Conservation (phyloP, 2,888 invertebrate genomes). For the Ptychoptera albimana region DNA sequence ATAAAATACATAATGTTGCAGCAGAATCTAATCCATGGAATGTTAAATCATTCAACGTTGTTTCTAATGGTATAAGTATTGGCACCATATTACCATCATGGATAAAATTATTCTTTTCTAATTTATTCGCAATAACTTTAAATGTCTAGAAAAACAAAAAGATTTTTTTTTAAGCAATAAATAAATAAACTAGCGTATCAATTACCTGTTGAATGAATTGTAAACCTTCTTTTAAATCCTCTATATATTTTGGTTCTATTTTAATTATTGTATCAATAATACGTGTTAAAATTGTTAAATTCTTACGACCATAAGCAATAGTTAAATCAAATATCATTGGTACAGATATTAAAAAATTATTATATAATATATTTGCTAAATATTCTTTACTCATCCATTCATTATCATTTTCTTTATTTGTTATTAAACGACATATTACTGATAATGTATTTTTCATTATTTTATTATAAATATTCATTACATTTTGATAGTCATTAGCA, state of each 20-base stretch:
- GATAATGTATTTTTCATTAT: constrained; percentile 50
- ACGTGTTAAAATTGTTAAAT: constrained; percentile 40
- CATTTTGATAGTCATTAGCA: constrained; percentile 29
- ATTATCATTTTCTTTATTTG: constrained; percentile 55
- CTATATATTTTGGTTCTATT: constrained; percentile 36
- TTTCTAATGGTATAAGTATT: constrained; percentile 4
- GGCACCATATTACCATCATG: no score
- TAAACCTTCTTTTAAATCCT: constrained; percentile 39
- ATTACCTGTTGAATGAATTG: constrained; percentile 32
- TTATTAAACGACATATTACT: constrained; percentile 59
- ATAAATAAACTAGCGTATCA: no score
- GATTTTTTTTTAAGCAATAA: no score
- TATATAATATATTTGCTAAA: constrained; percentile 55
- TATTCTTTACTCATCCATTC: constrained; percentile 47
- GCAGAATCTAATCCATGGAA: constrained; percentile 53
- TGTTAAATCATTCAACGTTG: constrained; percentile 45
- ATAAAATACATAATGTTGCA: constrained; percentile 47
- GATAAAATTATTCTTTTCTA: constrained; percentile 19
- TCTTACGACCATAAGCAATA: constrained; percentile 53
- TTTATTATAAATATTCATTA: constrained; percentile 36
- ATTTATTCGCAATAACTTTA: constrained; percentile 21
- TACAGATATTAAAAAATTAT: constrained; percentile 67
- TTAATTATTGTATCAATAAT: constrained; percentile 49
- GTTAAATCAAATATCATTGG: constrained; percentile 68
- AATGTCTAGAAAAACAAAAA: constrained; percentile 22